These are phyloP conservation scores for Poecile atricapillus DNA, from an alignment of 2,113 vertebrate genomes.

Conservation along the genomic window DNA sequence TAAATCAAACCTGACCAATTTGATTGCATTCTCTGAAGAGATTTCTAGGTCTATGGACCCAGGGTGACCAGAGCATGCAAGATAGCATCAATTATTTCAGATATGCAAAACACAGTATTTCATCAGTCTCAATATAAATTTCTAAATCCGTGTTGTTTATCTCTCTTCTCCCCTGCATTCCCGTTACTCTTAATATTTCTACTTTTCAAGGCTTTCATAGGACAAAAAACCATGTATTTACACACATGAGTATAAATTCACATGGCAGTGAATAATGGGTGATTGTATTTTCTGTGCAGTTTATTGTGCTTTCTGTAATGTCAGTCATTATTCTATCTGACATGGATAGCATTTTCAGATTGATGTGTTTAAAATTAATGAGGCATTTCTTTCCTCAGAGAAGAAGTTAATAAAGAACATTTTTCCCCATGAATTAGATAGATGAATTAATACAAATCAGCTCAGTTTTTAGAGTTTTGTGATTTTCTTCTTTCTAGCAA, in stretches of 20 bases:
- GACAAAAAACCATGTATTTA: conserved; percentile 22
- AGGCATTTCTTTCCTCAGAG: conserved; percentile 53
- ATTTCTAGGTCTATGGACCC: background rate
- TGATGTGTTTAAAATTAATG: conserved; percentile 70
- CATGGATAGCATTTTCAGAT: conserved; percentile 50
- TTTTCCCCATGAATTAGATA: conserved; percentile 43
- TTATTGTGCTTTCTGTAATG: conserved; percentile 53
- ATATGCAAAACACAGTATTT: background rate
- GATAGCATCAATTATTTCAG: background rate
- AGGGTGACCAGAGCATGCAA: background rate
- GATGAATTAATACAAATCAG: conserved; percentile 52
- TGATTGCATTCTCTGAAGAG: background rate
- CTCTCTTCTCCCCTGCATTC: background rate
- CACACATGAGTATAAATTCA: conserved; percentile 6
- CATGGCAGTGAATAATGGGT: conserved; percentile 42
- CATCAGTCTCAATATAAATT: background rate
- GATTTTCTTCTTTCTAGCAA: background rate
- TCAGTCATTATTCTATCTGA: conserved; percentile 68
- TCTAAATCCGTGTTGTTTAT: background rate
- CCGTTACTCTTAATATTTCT: background rate
- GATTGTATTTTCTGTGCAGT: conserved; percentile 49
- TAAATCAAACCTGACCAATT: background rate
- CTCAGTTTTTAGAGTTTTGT: conserved; percentile 52
- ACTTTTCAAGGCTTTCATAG: background rate
- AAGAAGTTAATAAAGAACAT: conserved; percentile 50